Conservation (phyloP, 2,888 invertebrate genomes). For the Tetanocera ferruginea region DNA sequence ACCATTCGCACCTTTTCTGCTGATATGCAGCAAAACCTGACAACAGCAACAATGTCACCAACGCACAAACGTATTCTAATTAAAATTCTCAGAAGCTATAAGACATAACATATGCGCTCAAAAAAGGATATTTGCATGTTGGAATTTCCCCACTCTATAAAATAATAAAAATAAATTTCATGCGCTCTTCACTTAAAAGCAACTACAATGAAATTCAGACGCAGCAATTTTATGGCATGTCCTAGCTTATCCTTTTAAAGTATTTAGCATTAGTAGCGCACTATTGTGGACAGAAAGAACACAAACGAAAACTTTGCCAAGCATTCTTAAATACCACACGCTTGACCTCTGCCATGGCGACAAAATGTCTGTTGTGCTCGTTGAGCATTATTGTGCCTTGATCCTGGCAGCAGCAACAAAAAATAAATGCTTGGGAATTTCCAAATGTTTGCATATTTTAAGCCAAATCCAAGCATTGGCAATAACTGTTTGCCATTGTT, state of each 20-base stretch:
- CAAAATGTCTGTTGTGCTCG: constrained; percentile 13
- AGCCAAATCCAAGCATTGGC: constrained; percentile 20
- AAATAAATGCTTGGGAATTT: constrained; percentile 22
- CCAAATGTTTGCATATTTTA: constrained; percentile 39
- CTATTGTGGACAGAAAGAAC: not conserved
- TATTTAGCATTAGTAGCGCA: not conserved
- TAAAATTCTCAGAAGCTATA: not conserved
- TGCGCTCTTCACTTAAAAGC: not conserved
- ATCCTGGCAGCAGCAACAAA: not conserved
- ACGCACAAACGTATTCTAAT: not conserved
- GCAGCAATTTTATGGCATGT: constrained; percentile 5
- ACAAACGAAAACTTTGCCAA: not conserved
- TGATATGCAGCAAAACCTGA: not conserved
- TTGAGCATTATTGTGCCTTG: not conserved
- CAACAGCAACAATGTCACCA: not conserved
- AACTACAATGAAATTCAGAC: not conserved
- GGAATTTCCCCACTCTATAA: not conserved
- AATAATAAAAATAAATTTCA: not conserved
- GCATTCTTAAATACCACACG: not conserved
- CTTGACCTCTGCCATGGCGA: constrained; percentile 20
- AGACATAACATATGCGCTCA: not conserved
- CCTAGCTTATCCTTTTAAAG: constrained; percentile 22
- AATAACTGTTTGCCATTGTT: not conserved
- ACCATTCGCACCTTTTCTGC: not conserved
- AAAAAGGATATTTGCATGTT: not conserved